Evolutionary conservation across 1,140 invertebrate species (phyloP).

Genomic region (Cotesia glomerata): DNA sequence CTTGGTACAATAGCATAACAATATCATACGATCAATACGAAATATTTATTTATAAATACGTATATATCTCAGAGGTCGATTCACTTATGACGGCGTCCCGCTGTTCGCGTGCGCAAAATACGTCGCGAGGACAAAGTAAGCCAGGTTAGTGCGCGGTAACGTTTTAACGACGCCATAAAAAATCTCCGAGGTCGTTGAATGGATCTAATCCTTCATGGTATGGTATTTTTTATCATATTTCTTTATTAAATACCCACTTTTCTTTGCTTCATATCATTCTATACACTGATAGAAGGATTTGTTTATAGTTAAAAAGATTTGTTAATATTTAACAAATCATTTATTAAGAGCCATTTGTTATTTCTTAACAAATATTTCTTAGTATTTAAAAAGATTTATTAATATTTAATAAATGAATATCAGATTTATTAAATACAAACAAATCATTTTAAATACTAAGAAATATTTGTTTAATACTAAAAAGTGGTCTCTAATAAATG

Average conservation of each 20-base stretch:
- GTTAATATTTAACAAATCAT: too few species aligned
- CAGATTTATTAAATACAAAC: too few species aligned
- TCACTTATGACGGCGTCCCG: constrained; percentile 9
- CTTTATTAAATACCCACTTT: not conserved
- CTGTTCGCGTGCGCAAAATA: constrained; percentile 9
- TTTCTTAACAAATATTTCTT: too few species aligned
- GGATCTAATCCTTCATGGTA: not conserved
- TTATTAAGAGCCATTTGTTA: too few species aligned
- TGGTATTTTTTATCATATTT: too few species aligned
- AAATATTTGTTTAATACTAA: too few species aligned
- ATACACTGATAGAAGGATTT: not conserved
- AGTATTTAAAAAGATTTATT: too few species aligned
- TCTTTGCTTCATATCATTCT: not conserved
- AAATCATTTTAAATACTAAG: too few species aligned
- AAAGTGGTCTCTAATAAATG: too few species aligned
- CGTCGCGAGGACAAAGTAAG: not conserved
- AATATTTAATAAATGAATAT: too few species aligned
- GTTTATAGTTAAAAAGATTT: too few species aligned
- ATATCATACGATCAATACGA: not conserved
- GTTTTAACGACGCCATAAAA: constrained; percentile 16
- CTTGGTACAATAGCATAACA: too few species aligned
- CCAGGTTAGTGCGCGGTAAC: not conserved
- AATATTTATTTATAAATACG: not conserved
- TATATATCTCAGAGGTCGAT: not conserved
- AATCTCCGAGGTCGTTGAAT: constrained; percentile 4